A percentile compares a stretch with the other conserved stretches of the same genome.
Conservation (phyloP, 2,113 vertebrate species). For the Microcebus jonahi region DNA sequence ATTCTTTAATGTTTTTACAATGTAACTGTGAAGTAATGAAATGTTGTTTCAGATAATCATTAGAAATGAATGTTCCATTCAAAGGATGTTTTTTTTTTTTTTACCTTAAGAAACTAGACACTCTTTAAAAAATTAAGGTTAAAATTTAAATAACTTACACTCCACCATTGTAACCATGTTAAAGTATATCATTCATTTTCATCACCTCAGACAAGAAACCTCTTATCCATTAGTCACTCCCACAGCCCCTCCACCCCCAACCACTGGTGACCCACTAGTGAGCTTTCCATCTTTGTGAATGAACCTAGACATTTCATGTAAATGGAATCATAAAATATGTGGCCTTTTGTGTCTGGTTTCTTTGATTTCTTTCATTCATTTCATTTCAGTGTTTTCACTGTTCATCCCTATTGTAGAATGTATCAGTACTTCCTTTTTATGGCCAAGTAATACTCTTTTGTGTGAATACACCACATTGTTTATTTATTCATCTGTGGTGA, state of each 20-base stretch:
- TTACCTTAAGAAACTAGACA: background rate
- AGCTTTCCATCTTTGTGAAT: background rate
- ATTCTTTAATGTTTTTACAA: no score
- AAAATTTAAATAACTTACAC: slow-evolving; percentile 1
- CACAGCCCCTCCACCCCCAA: background rate
- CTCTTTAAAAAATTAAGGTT: background rate
- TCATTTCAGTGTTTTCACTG: background rate
- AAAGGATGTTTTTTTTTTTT: background rate
- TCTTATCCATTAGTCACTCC: background rate
- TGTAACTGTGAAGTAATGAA: slow-evolving; percentile 2
- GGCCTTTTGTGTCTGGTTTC: background rate
- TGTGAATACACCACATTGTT: background rate
- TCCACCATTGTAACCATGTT: background rate
- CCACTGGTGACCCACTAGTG: background rate
- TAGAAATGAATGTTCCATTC: background rate
- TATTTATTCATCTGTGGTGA: background rate
- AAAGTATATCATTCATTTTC: background rate
- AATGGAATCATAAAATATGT: background rate
- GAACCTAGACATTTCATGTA: background rate
- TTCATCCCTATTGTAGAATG: background rate
- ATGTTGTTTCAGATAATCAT: background rate
- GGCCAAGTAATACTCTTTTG: background rate
- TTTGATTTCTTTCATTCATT: background rate
- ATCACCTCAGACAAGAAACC: background rate
- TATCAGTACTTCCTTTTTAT: background rate